Conservation (phyloP, 2,113 vertebrate genomes). For the Tor tambroides region DNA sequence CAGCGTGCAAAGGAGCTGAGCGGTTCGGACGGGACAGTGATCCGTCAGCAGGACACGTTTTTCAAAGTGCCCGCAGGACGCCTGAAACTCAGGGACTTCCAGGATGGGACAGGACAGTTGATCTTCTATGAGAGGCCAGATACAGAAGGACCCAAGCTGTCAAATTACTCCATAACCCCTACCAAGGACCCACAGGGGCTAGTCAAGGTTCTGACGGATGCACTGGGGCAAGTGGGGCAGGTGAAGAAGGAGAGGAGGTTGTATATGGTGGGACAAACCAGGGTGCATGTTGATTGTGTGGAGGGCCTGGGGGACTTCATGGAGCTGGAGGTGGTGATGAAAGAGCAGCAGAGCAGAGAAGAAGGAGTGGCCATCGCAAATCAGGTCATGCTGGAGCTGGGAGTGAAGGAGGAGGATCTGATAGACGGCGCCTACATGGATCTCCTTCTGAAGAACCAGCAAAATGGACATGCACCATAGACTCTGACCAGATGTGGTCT, state of each 20-base stretch:
- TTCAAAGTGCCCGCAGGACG: constrained; percentile 75
- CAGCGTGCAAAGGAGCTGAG: constrained; percentile 70
- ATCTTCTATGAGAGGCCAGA: constrained; percentile 87
- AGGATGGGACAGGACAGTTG: constrained; percentile 81
- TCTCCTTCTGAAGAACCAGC: constrained; percentile 66
- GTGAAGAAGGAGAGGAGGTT: constrained; percentile 80
- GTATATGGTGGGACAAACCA: constrained; percentile 83
- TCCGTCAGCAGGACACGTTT: constrained; percentile 80
- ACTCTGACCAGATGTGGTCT: background rate
- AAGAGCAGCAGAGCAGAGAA: constrained; percentile 73
- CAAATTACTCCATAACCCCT: constrained; percentile 75
- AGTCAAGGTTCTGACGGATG: constrained; percentile 71
- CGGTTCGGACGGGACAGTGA: constrained; percentile 69
- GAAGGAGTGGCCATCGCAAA: constrained; percentile 77
- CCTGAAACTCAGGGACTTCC: constrained; percentile 77
- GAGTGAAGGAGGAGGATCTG: constrained; percentile 73
- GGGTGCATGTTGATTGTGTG: constrained; percentile 82
- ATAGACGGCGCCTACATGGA: constrained; percentile 83
- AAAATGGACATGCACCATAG: constrained; percentile 43
- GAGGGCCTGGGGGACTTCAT: constrained; percentile 82
- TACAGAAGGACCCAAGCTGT: constrained; percentile 80
- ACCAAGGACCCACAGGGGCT: constrained; percentile 77
- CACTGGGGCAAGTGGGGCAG: constrained; percentile 78
- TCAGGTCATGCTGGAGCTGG: constrained; percentile 78
- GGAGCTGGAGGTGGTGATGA: constrained; percentile 87